phyloP scores from a whole-genome alignment of 2,888 invertebrate genomes.

The Drosophila cognata region DNA sequence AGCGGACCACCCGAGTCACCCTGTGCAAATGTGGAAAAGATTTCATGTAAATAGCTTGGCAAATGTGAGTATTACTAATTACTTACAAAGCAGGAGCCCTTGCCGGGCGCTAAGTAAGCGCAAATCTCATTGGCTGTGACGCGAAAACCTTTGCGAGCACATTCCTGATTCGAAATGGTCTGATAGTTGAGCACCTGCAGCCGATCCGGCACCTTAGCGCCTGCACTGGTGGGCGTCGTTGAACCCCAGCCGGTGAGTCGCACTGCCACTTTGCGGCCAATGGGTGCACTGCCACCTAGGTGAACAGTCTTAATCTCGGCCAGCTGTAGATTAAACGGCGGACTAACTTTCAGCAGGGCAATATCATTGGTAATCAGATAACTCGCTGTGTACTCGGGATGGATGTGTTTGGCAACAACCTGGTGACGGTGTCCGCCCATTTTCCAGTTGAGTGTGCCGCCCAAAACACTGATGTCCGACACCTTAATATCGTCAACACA shows the following conservation, averaged over 20 bases:
- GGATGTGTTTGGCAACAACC: constrained; percentile 69
- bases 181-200: constrained; percentile 81
- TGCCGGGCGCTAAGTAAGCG: constrained; percentile 70
- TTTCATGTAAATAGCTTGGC: not conserved
- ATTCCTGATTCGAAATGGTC: constrained; percentile 83
- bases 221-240: constrained; percentile 61
- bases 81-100: constrained; percentile 84
- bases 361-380: constrained; percentile 80
- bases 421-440: constrained; percentile 76
- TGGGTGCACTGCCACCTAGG: constrained; percentile 61
- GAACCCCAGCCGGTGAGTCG: constrained; percentile 84
- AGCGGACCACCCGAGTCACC: constrained; percentile 85
- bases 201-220: constrained; percentile 74
- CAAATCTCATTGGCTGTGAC: constrained; percentile 83
- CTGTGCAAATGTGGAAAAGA: constrained; percentile 57
- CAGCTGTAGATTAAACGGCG: constrained; percentile 72
- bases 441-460: constrained; percentile 74
- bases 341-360: constrained; percentile 78
- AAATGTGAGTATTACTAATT: not conserved
- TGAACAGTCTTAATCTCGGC: constrained; percentile 61
- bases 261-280: constrained; percentile 73
- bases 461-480: constrained; percentile 70
- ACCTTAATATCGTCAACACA: constrained; percentile 74
- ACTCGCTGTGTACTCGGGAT: constrained; percentile 73
- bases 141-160: constrained; percentile 74